Percentiles rank a stretch among this genome's conserved stretches.
These are phyloP conservation scores for Zapus hudsonius DNA, from an alignment of 2,113 vertebrate genomes.

Conservation along the genomic window DNA sequence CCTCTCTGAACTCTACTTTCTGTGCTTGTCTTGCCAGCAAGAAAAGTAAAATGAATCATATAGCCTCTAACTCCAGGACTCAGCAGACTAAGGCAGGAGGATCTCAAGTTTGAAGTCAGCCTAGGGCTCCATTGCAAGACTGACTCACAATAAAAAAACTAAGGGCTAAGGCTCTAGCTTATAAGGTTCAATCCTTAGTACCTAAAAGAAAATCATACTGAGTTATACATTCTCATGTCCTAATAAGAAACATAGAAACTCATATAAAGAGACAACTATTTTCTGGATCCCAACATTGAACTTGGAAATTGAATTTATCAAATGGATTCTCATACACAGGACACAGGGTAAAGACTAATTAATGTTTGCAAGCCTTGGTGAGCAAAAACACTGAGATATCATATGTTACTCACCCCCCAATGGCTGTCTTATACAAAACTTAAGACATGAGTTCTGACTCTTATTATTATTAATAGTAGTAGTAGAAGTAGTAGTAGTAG, in stretches of 20 bases:
- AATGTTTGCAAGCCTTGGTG: not conserved
- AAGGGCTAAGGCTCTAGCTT: not conserved
- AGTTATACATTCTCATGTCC: not conserved
- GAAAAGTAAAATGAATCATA: not conserved
- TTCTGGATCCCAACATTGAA: not conserved
- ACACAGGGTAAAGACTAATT: not conserved
- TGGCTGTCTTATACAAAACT: not conserved
- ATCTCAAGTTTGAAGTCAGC: not conserved
- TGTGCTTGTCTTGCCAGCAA: not conserved
- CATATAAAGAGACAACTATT: not conserved
- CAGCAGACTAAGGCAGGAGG: not conserved
- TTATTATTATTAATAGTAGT: too few relatives aligned
- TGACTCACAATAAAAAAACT: not conserved
- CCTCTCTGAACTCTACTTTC: not conserved
- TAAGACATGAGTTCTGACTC: not conserved
- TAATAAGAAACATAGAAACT: not conserved
- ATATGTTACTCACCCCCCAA: not conserved
- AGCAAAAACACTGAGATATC: not conserved
- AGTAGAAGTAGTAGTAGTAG: too few relatives aligned
- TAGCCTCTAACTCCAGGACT: not conserved
- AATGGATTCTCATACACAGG: not conserved
- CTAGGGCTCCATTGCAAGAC: not conserved
- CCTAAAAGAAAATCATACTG: not conserved
- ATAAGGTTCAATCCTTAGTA: not conserved
- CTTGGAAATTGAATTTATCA: conserved; percentile 21